Percentiles rank a stretch among this genome's conserved stretches.
phyloP scores from a whole-genome alignment of 1,140 invertebrate genomes.

The Polypedilum vanderplanki region DNA sequence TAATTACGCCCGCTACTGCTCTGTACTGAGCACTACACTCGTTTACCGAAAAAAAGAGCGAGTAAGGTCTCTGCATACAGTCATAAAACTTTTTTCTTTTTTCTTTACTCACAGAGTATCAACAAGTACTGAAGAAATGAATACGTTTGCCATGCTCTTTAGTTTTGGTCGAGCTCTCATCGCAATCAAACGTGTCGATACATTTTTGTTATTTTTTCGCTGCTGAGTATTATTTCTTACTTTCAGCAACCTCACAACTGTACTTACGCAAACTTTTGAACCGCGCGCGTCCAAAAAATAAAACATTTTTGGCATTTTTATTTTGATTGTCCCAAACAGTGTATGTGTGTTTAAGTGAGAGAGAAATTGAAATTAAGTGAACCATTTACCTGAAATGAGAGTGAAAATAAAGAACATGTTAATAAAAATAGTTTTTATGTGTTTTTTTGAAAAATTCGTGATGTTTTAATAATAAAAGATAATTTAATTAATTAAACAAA shows the following conservation, averaged over 20 bases:
- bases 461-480: background rate
- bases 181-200: background rate
- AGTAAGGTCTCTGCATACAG: background rate
- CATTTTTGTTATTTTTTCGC: background rate
- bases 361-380: background rate
- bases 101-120: background rate
- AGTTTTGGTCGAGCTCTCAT: slow-evolving; percentile 5
- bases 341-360: background rate
- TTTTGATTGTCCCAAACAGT: background rate
- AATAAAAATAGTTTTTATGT: background rate
- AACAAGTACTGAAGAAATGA: background rate
- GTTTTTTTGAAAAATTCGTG: background rate
- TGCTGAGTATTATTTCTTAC: background rate
- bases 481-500: background rate
- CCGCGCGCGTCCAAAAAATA: slow-evolving; percentile 1
- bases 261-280: slow-evolving; percentile 5
- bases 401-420: background rate
- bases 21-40: background rate
- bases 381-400: slow-evolving; percentile 12
- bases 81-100: background rate
- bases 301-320: background rate
- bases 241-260: background rate
- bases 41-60: background rate
- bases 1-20: background rate
- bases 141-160: background rate